These are phyloP conservation scores for Cordilura impudica DNA, from an alignment of 2,888 invertebrate genomes.

Conservation along the genomic window DNA sequence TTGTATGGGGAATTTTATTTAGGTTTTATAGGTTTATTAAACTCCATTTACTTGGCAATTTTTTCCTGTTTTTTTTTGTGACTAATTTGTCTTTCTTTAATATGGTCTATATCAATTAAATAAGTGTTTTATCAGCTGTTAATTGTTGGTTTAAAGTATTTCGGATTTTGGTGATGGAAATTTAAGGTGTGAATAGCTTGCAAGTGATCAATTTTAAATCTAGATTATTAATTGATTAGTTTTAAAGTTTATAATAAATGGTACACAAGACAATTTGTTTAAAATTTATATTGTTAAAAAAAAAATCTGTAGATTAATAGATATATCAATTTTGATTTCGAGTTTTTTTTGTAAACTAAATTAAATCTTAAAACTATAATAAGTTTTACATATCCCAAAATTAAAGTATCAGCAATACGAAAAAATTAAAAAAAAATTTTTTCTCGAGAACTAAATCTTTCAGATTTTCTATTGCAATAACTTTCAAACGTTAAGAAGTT, in stretches of 20 bases:
- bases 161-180: neutral
- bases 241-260: neutral
- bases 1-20: too few relatives aligned
- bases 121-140: neutral
- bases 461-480: too few relatives aligned
- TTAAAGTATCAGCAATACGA: too few relatives aligned
- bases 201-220: neutral
- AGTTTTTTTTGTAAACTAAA: too few relatives aligned
- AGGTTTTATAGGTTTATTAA: neutral
- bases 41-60: slow-evolving; percentile 25
- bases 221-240: neutral
- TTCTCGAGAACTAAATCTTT: too few relatives aligned
- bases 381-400: too few relatives aligned
- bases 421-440: too few relatives aligned
- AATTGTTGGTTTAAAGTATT: neutral
- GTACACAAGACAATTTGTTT: neutral
- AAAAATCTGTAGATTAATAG: too few relatives aligned
- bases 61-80: neutral
- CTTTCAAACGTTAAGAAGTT: too few relatives aligned
- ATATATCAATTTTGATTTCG: too few relatives aligned
- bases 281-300: too few relatives aligned
- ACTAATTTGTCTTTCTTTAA: neutral
- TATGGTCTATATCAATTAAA: neutral
- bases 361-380: too few relatives aligned
- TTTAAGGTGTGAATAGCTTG: neutral